Evolutionary conservation across 2,888 invertebrate genomes (phyloP), one percentile per base, ranked within the genome.

Genomic region (Phaedon cochleariae): DNA sequence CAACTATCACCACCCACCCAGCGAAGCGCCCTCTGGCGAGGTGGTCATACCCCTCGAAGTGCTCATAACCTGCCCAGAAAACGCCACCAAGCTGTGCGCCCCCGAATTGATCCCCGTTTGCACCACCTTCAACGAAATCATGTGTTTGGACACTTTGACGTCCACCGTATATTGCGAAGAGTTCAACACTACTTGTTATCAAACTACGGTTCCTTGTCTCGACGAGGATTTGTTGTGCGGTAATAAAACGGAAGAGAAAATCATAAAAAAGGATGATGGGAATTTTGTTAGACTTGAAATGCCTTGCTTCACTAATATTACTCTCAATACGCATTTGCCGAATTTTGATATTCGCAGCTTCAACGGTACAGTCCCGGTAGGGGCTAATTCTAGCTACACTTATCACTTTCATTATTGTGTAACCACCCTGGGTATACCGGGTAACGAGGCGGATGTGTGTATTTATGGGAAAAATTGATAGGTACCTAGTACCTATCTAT

Each of bases 231-330:
- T n/a, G n/a, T n/a, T n/a, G n/a, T n/a, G n/a, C n/a, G n/a, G n/a
- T n/a, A n/a, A n/a, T n/a, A n/a, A n/a, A n/a, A n/a, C n/a, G n/a
- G n/a, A n/a, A n/a, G n/a, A n/a, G n/a, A n/a, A n/a, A n/a, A n/a
- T n/a, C n/a, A n/a, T n/a, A n/a, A n/a, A n/a, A n/a, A n/a, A n/a
- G n/a, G n/a, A n/a, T n/a, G n/a, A n/a, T n/a, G n/a, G n/a, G n/a
- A n/a, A n/a, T n/a, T n/a, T n/a, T n/a, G n/a, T n/a, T n/a, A n/a
- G 26, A 26, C 4, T 26, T 7, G 26, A 26, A 18, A 64, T 81
- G 49, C 82, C 81, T 5, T 82, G 82, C 68, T 77, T 81, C 49
- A 76, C 79, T 1, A 82, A 81, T 67, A 76, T 80, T 52, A 81
- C 80, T 9, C 65, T 81, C 5, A 74, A 72, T 49, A 75, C 79